Evolutionary conservation across 30 jellyfish, hydroid and myxozoan genomes (phyloP).

Genomic region (Aurelia sp.): DNA sequence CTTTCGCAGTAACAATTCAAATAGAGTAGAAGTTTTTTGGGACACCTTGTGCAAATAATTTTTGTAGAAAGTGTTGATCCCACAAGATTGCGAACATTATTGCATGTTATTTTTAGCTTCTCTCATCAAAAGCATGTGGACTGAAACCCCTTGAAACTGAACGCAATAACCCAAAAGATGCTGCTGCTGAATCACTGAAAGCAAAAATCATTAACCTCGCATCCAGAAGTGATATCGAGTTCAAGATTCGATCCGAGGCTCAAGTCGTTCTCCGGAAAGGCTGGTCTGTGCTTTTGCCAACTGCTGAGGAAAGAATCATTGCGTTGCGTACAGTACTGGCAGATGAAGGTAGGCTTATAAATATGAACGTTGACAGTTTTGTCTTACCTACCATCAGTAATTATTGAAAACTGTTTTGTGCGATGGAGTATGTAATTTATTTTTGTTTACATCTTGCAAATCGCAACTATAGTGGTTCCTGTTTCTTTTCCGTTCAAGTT

Average conservation of each 20-base stretch:
- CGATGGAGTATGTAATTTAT: no score
- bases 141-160: constrained; percentile 56
- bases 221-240: constrained; percentile 45
- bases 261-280: constrained; percentile 76
- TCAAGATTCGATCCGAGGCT: constrained; percentile 56
- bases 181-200: constrained; percentile 39
- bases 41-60: no score
- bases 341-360: constrained; percentile 29
- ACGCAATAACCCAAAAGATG: background rate
- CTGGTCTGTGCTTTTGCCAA: constrained; percentile 88
- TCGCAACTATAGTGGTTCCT: no score
- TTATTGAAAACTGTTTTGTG: no score
- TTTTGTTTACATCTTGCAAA: no score
- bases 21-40: no score
- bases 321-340: constrained; percentile 51
- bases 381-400: no score
- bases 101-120: constrained; percentile 9
- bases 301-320: constrained; percentile 76
- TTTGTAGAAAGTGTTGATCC: no score
- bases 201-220: constrained; percentile 57
- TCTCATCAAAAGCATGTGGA: constrained; percentile 62
- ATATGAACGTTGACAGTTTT: no score
- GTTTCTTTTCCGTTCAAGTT: no score
- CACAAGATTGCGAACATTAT: no score
- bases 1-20: no score